Evolutionary conservation across 2,797 vertebrate genomes (phyloP).

Genomic region (Strix occidentalis): DNA sequence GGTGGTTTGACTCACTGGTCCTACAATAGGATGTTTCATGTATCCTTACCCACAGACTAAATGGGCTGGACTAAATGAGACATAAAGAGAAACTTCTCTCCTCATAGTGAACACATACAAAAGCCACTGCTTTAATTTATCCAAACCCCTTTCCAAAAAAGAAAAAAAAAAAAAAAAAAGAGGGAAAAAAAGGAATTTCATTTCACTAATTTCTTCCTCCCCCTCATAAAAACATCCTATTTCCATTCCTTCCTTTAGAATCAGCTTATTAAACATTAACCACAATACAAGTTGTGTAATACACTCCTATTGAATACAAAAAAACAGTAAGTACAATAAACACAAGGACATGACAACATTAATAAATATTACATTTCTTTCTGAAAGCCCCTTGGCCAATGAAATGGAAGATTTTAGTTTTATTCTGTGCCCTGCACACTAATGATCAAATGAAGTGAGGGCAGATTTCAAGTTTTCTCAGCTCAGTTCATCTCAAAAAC

Average conservation of each 20-base stretch:
- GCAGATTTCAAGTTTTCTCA: background rate
- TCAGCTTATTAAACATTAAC: background rate
- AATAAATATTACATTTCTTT: background rate
- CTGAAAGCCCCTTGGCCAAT: background rate
- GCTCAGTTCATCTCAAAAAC: background rate
- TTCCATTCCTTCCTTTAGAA: background rate
- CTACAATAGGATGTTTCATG: background rate
- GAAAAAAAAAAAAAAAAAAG: no score
- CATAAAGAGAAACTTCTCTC: background rate
- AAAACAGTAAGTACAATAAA: background rate
- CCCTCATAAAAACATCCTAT: background rate
- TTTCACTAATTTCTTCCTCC: background rate
- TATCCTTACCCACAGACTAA: background rate
- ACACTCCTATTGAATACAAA: background rate
- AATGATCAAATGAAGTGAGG: background rate
- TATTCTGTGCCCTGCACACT: background rate
- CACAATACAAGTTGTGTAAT: background rate
- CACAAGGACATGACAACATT: background rate
- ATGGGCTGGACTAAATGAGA: background rate
- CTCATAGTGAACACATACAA: background rate
- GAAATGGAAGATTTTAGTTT: background rate
- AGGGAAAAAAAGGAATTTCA: background rate
- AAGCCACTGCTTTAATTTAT: background rate
- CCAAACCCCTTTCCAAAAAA: background rate
- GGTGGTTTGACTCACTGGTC: background rate